These are phyloP conservation scores for Oreochromis tanganicae DNA, from an alignment of 2,113 vertebrate genomes.

Conservation along the genomic window DNA sequence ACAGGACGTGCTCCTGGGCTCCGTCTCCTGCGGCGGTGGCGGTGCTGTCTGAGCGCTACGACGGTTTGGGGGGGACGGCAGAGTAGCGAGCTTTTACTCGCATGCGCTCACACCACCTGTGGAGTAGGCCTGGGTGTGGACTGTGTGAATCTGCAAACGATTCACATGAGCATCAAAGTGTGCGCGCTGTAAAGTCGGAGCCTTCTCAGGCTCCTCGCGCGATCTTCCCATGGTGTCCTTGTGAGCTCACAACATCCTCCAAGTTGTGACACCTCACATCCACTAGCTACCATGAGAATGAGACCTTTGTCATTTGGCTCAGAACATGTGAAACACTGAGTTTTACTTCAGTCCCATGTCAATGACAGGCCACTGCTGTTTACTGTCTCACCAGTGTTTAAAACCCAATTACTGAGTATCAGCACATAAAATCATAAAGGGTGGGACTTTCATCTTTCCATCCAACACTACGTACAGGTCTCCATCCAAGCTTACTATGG, in stretches of 20 bases:
- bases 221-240: constrained; percentile 50
- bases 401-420: neutral
- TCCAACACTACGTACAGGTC: neutral
- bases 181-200: constrained; percentile 5
- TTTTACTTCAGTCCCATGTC: constrained; percentile 11
- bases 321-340: constrained; percentile 6
- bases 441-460: neutral
- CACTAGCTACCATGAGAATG: constrained; percentile 36
- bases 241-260: neutral
- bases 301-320: constrained; percentile 38
- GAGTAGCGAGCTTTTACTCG: constrained; percentile 20
- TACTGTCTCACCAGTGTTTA: neutral
- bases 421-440: neutral
- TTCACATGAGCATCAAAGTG: constrained; percentile 64
- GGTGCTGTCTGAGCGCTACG: constrained; percentile 36
- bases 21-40: constrained; percentile 34
- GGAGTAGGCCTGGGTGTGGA: constrained; percentile 50
- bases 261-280: constrained; percentile 4
- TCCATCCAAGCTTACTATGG: neutral
- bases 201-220: constrained; percentile 44
- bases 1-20: constrained; percentile 23
- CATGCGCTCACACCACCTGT: constrained; percentile 55
- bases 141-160: constrained; percentile 59
- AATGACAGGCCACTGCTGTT: constrained; percentile 17
- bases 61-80: neutral